Conservation (phyloP, 2,888 invertebrate genomes). For the Scaptomyza reducta region DNA sequence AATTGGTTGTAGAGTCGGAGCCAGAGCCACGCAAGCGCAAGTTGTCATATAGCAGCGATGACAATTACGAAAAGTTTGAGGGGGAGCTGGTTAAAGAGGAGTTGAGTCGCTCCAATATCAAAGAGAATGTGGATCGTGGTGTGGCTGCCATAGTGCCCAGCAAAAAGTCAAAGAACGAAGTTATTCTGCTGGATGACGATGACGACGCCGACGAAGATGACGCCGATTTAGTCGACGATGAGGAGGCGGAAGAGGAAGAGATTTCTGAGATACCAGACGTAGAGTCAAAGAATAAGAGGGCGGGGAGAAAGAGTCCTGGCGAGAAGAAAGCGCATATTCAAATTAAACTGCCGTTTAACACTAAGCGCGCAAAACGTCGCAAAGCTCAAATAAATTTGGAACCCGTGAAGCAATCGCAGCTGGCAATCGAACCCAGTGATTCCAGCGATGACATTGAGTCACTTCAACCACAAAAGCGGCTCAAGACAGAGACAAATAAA, state of each 20-base stretch:
- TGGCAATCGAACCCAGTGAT: conserved; percentile 38
- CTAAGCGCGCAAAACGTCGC: conserved; percentile 71
- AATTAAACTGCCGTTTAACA: conserved; percentile 78
- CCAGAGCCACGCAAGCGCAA: conserved; percentile 76
- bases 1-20: conserved; percentile 31
- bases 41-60: conserved; percentile 66
- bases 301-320: neutral
- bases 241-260: neutral
- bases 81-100: neutral
- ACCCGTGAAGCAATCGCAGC: neutral
- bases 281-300: conserved; percentile 1
- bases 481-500: conserved; percentile 19
- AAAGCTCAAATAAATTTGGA: conserved; percentile 53
- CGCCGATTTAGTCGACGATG: neutral
- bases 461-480: conserved; percentile 74
- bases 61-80: neutral
- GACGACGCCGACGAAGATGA: neutral
- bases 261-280: neutral
- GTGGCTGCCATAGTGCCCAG: neutral
- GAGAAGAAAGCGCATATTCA: conserved; percentile 44
- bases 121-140: conserved; percentile 51
- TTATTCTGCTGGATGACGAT: conserved; percentile 38
- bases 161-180: conserved; percentile 55
- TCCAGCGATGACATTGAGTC: conserved; percentile 76
- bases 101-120: conserved; percentile 56